phyloP scores from a whole-genome alignment of 2,113 vertebrate genomes.

The Clupea harengus region DNA sequence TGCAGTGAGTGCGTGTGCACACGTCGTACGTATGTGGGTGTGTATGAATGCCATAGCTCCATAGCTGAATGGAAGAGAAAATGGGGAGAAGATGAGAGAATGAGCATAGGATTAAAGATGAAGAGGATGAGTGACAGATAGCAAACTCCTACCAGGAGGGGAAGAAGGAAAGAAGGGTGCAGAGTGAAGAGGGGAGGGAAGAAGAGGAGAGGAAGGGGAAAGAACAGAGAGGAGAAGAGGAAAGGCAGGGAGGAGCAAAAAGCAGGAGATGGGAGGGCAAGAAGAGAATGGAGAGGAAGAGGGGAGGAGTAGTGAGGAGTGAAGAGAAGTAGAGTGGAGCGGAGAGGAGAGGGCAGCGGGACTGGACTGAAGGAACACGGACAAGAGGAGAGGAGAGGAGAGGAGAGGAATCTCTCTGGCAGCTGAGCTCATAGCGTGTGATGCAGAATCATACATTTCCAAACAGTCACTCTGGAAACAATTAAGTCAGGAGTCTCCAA shows the following conservation, averaged over 20 bases:
- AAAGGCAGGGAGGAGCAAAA: not conserved
- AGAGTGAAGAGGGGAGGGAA: not conserved
- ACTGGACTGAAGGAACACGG: no score
- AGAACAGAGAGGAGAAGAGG: no score
- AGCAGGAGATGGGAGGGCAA: not conserved
- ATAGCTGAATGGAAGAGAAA: no score
- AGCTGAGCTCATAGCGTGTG: not conserved
- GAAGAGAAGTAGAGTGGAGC: not conserved
- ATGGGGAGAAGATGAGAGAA: no score
- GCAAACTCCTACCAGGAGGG: not conserved
- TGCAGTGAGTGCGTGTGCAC: no score
- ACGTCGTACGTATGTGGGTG: not conserved
- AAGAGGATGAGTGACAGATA: not conserved
- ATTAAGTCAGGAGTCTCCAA: not conserved
- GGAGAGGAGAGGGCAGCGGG: not conserved
- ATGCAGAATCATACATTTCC: conserved; percentile 4
- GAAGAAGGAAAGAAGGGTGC: not conserved
- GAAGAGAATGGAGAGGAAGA: not conserved
- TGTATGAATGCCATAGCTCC: not conserved
- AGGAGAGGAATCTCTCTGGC: not conserved
- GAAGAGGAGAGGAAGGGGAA: not conserved
- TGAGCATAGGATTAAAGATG: not conserved
- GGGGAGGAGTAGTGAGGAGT: not conserved
- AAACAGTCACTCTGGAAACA: conserved; percentile 10
- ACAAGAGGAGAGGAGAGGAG: not conserved